Percentiles rank a stretch among this genome's conserved stretches.
Conservation (phyloP, 1,140 invertebrate genomes). For the Colletes gigas region DNA sequence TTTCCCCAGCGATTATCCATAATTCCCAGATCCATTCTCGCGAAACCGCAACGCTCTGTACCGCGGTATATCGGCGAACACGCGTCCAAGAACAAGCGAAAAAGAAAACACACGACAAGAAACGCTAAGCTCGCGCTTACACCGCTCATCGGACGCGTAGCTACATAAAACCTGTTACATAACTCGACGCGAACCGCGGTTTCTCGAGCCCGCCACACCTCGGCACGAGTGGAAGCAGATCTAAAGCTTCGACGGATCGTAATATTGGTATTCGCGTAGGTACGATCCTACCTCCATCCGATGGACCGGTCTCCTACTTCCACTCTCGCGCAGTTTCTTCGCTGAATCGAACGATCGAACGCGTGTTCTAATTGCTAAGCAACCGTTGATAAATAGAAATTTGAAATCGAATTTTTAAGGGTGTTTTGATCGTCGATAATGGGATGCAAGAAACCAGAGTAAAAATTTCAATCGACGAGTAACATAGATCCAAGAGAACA, state of each 20-base stretch:
- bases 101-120: background rate
- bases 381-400: too few relatives aligned
- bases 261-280: slow-evolving; percentile 2
- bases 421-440: too few relatives aligned
- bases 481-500: too few relatives aligned
- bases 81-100: slow-evolving; percentile 9
- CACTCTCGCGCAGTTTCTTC: background rate
- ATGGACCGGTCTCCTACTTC: background rate
- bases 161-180: slow-evolving; percentile 33
- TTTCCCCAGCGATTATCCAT: slow-evolving; percentile 21
- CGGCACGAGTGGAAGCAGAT: slow-evolving; percentile 20
- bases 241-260: slow-evolving; percentile 1
- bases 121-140: slow-evolving; percentile 13
- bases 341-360: background rate
- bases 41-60: slow-evolving; percentile 9
- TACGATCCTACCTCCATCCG: slow-evolving; percentile 3
- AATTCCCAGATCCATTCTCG: slow-evolving; percentile 21
- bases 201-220: slow-evolving; percentile 20
- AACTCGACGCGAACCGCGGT: slow-evolving; percentile 21
- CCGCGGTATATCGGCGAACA: background rate
- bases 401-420: too few relatives aligned
- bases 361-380: too few relatives aligned
- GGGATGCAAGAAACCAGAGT: too few relatives aligned
- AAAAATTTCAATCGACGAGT: too few relatives aligned
- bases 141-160: slow-evolving; percentile 3